Evolutionary conservation across 2,888 invertebrate genomes (phyloP).

Genomic region (Lasioglossum leucozonium): DNA sequence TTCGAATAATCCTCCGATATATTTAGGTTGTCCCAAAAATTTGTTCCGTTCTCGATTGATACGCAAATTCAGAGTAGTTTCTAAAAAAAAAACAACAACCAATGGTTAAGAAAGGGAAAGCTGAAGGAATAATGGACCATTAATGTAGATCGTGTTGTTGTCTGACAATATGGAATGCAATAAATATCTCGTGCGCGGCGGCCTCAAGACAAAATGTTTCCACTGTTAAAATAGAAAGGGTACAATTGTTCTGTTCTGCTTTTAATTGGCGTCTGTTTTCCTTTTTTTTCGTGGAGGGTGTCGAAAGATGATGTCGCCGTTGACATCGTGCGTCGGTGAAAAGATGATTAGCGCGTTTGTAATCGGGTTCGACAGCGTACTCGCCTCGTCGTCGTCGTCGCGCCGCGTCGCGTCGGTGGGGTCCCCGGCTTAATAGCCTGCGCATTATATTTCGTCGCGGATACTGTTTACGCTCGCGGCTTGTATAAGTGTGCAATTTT

Average conservation of each 20-base stretch:
- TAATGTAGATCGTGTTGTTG: too few species aligned
- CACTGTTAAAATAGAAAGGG: background rate
- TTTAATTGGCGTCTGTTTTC: slow-evolving; percentile 6
- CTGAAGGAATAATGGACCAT: too few species aligned
- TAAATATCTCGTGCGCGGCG: too few species aligned
- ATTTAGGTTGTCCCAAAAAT: too few species aligned
- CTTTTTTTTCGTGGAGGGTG: background rate
- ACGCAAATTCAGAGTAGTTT: too few species aligned
- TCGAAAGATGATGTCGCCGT: background rate
- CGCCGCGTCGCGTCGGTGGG: background rate
- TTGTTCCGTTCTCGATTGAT: too few species aligned
- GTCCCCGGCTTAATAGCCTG: slow-evolving; percentile 67
- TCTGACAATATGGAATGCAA: too few species aligned
- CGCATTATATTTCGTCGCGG: slow-evolving; percentile 54
- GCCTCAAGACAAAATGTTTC: too few species aligned
- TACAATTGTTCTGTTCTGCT: background rate
- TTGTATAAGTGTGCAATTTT: slow-evolving; percentile 64
- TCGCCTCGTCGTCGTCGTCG: background rate
- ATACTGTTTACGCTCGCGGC: slow-evolving; percentile 32
- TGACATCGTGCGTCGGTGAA: background rate
- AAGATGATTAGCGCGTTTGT: background rate
- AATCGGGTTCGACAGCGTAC: background rate
- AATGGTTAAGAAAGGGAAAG: too few species aligned
- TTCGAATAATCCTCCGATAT: background rate
- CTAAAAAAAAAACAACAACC: too few species aligned